These are phyloP conservation scores for Parapsyche elsis DNA, from an alignment of 1,140 invertebrate genomes.

Conservation along the genomic window DNA sequence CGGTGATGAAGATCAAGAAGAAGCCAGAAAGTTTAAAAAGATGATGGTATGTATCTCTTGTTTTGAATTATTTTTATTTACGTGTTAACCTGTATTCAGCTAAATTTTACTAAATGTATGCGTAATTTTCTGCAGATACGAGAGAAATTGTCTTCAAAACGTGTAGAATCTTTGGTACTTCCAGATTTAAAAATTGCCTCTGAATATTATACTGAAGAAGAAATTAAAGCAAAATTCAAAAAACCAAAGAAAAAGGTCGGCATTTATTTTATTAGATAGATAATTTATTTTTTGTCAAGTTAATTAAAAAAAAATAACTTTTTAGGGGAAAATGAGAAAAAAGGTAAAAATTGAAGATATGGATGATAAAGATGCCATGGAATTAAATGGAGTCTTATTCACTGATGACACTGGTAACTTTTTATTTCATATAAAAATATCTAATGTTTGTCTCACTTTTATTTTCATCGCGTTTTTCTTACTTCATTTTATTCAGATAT, in stretches of 20 bases:
- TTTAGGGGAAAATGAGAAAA: slow-evolving; percentile 66
- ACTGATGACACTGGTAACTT: slow-evolving; percentile 64
- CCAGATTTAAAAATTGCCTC: slow-evolving; percentile 79
- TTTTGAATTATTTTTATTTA: slow-evolving; percentile 7
- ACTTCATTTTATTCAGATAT: slow-evolving; percentile 62
- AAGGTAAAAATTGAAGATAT: slow-evolving; percentile 67
- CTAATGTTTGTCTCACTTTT: background rate
- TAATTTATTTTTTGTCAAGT: slow-evolving; percentile 36
- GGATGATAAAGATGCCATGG: slow-evolving; percentile 58
- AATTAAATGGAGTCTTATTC: slow-evolving; percentile 58
- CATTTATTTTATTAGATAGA: slow-evolving; percentile 50
- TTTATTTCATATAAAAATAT: too few relatives aligned
- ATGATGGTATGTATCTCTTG: slow-evolving; percentile 58
- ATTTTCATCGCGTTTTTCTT: slow-evolving; percentile 16
- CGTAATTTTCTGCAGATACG: slow-evolving; percentile 62
- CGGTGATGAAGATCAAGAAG: slow-evolving; percentile 69
- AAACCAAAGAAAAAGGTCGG: slow-evolving; percentile 92
- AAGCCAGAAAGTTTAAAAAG: slow-evolving; percentile 59
- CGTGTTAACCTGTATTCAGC: slow-evolving; percentile 31
- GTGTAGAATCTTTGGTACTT: slow-evolving; percentile 77
- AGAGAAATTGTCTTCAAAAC: slow-evolving; percentile 74
- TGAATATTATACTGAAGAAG: slow-evolving; percentile 89
- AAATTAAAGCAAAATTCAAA: slow-evolving; percentile 88
- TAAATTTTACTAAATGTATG: too few relatives aligned
- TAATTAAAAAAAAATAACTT: background rate